A percentile compares a stretch with the other conserved stretches of the same genome.
These are phyloP conservation scores for Raphicerus campestris DNA, from an alignment of 2,113 vertebrate species.

Conservation along the genomic window DNA sequence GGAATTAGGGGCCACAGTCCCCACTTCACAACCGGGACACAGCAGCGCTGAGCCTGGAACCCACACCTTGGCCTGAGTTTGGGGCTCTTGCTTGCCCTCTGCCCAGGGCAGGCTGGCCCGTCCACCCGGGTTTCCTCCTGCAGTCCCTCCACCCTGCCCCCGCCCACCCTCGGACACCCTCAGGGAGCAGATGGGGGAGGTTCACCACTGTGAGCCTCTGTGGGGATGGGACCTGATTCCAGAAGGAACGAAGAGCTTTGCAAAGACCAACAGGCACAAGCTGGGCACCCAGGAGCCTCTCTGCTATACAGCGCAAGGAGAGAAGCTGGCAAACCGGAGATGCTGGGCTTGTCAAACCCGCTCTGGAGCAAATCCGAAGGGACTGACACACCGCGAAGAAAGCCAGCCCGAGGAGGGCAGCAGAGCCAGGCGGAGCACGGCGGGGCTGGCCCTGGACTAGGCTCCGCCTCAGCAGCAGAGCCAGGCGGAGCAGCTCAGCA, in stretches of 20 bases:
- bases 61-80: background rate
- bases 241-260: background rate
- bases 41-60: background rate
- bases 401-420: rapidly evolving
- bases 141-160: background rate
- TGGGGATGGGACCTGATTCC: background rate
- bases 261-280: background rate
- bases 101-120: background rate
- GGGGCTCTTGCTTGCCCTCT: too few relatives aligned
- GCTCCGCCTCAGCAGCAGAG: background rate
- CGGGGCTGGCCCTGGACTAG: too few relatives aligned
- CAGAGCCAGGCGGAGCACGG: too few relatives aligned
- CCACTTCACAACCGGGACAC: background rate
- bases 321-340: background rate
- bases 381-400: rapidly evolving
- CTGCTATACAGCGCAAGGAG: rapidly evolving
- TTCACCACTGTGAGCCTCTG: background rate
- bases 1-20: background rate
- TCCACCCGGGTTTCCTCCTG: rapidly evolving
- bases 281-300: background rate
- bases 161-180: background rate
- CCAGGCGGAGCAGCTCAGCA: rapidly evolving
- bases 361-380: background rate
- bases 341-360: background rate
- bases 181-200: rapidly evolving